Percentiles rank a stretch among this genome's conserved stretches.
Conservation (phyloP, 1,140 invertebrate genomes). For the Dufourea novaeangliae region DNA sequence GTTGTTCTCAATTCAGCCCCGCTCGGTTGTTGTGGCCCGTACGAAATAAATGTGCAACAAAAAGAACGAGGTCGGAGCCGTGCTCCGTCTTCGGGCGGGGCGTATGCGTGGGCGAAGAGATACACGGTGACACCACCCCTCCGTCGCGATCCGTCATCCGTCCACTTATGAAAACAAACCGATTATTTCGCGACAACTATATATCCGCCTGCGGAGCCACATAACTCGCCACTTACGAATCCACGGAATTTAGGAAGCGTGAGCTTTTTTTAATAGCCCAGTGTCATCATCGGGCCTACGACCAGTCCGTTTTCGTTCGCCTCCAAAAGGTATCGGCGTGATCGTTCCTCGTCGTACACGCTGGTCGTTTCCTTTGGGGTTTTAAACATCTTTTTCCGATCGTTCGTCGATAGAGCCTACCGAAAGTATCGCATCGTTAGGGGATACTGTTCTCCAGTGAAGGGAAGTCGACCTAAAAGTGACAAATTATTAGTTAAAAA, state of each 20-base stretch:
- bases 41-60: conserved; percentile 39
- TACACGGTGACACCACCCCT: conserved; percentile 30
- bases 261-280: conserved; percentile 64
- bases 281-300: conserved; percentile 54
- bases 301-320: conserved; percentile 24
- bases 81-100: not conserved
- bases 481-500: too few species aligned
- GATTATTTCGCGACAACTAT: conserved; percentile 55
- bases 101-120: conserved; percentile 34
- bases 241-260: conserved; percentile 64
- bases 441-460: too few species aligned
- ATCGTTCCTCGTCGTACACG: not conserved
- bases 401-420: too few species aligned
- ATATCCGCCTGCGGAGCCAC: conserved; percentile 56
- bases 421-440: too few species aligned
- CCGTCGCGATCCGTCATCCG: conserved; percentile 55
- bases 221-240: conserved; percentile 68
- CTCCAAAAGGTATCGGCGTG: conserved; percentile 14
- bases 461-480: too few species aligned
- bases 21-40: too few species aligned
- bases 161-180: conserved; percentile 50
- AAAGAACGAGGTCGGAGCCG: conserved; percentile 38
- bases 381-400: too few species aligned
- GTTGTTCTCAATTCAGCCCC: conserved; percentile 10
- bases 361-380: too few species aligned